These are phyloP conservation scores for Cariama cristata DNA, from an alignment of 2,113 vertebrate species.

Conservation along the genomic window DNA sequence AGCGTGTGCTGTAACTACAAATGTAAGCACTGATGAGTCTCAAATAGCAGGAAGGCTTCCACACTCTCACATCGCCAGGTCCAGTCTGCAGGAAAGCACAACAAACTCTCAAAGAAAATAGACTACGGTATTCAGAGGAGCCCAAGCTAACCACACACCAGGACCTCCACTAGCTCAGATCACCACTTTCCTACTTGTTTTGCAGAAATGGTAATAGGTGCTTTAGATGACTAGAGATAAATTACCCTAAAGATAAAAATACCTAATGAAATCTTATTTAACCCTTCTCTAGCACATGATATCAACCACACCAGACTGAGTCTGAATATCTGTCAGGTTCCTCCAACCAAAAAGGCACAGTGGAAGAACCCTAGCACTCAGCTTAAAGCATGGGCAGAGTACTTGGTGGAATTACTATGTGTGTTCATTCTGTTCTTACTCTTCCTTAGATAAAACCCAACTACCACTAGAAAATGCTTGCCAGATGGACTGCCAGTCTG, in stretches of 20 bases:
- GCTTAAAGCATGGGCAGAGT: neutral
- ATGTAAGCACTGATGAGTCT: neutral
- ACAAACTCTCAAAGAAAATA: neutral
- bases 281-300: neutral
- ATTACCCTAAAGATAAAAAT: neutral
- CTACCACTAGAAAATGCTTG: neutral
- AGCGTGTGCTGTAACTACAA: neutral
- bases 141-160: neutral
- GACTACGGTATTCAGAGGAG: neutral
- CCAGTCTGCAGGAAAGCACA: neutral
- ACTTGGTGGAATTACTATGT: rapidly evolving
- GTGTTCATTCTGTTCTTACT: neutral
- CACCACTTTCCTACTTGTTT: neutral
- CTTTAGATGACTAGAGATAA: neutral
- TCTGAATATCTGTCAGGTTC: neutral
- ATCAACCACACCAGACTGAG: neutral
- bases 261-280: neutral
- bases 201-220: neutral
- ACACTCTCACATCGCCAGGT: neutral
- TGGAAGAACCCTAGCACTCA: neutral
- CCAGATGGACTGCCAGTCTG: neutral
- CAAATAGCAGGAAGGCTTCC: neutral
- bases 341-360: neutral
- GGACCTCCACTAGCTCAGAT: neutral
- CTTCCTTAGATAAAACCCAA: neutral